phyloP scores from a whole-genome alignment of 2,797 vertebrate genomes.

The Macropus fuliginosus region DNA sequence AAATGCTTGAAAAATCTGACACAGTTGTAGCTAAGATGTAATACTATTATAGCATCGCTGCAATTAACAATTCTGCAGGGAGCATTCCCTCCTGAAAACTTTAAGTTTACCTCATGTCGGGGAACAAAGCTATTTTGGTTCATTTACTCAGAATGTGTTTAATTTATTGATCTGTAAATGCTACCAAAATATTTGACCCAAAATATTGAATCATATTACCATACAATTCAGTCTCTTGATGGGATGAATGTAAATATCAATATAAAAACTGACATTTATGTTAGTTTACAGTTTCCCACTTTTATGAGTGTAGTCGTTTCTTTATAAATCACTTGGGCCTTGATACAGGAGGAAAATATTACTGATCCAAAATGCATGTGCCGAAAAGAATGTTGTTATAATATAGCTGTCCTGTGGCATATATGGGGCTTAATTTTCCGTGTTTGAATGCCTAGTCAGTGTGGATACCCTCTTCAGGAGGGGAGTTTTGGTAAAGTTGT shows the following conservation, averaged over 20 bases:
- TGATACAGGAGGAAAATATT: constrained; percentile 63
- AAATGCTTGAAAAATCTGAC: constrained; percentile 66
- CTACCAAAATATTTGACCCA: constrained; percentile 67
- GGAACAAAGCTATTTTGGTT: constrained; percentile 60
- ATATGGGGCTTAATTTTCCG: background rate
- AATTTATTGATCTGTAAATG: constrained; percentile 73
- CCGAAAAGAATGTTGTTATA: background rate
- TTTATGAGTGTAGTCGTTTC: constrained; percentile 64
- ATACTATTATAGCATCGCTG: constrained; percentile 39
- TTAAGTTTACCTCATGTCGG: constrained; percentile 46
- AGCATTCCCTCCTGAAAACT: constrained; percentile 52
- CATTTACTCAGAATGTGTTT: constrained; percentile 58
- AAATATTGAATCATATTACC: constrained; percentile 67
- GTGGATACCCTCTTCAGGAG: background rate
- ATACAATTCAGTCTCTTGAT: constrained; percentile 64
- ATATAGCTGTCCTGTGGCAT: background rate
- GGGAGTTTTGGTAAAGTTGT: background rate
- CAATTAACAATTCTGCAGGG: constrained; percentile 74
- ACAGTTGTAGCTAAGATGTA: constrained; percentile 70
- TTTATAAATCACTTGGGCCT: constrained; percentile 61
- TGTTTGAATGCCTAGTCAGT: background rate
- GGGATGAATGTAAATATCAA: constrained; percentile 70
- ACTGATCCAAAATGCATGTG: constrained; percentile 18
- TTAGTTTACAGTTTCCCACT: constrained; percentile 57
- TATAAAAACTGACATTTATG: constrained; percentile 75